Conservation (phyloP, 1,140 invertebrate species). For the Elysia chlorotica region DNA sequence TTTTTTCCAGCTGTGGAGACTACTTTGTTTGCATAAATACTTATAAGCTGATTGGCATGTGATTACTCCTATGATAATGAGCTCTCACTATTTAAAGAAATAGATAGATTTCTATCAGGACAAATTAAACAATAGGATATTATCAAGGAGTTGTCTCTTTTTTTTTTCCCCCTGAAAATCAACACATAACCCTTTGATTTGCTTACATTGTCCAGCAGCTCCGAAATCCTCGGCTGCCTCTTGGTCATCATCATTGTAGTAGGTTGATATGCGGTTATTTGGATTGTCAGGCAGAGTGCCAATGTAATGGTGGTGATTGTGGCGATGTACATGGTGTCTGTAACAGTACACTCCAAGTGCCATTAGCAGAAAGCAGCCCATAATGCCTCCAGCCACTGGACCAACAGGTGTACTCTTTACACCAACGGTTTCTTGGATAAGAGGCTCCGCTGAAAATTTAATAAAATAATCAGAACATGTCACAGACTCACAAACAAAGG, state of each 20-base stretch:
- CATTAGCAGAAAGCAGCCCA: conserved; percentile 69
- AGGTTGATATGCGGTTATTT: conserved; percentile 60
- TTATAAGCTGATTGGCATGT: too few relatives aligned
- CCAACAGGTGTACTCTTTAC: conserved; percentile 69
- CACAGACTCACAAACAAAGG: too few relatives aligned
- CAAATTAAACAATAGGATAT: too few relatives aligned
- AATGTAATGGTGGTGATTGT: conserved; percentile 56
- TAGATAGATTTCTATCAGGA: too few relatives aligned
- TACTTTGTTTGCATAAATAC: too few relatives aligned
- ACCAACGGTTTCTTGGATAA: conserved; percentile 60
- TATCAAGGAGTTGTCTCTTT: too few relatives aligned
- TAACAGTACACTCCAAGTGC: conserved; percentile 72
- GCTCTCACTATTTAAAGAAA: too few relatives aligned
- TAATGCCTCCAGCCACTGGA: conserved; percentile 71
- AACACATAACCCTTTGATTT: too few relatives aligned
- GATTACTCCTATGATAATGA: too few relatives aligned
- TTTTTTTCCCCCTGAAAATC: too few relatives aligned
- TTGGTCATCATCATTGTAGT: conserved; percentile 65
- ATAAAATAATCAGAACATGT: neutral
- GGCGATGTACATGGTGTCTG: conserved; percentile 63
- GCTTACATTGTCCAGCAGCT: conserved; percentile 46
- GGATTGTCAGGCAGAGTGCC: conserved; percentile 53
- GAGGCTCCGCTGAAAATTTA: conserved; percentile 60
- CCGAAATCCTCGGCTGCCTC: conserved; percentile 55
- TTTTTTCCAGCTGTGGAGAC: too few relatives aligned